Percentiles rank a stretch among this genome's conserved stretches.
These are phyloP conservation scores for Pampusana beccarii DNA, from an alignment of 2,113 vertebrate species.

Conservation along the genomic window DNA sequence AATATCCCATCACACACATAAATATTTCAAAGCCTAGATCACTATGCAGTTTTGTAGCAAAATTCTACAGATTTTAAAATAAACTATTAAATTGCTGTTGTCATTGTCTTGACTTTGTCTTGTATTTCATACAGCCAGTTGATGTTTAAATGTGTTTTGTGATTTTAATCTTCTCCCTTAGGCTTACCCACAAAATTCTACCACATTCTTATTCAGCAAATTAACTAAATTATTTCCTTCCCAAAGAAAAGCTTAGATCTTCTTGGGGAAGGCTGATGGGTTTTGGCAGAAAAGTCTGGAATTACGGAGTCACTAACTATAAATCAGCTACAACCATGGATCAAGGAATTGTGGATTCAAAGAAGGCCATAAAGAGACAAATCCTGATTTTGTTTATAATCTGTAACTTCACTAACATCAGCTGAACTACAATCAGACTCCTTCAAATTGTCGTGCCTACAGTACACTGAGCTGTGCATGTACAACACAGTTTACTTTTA, in stretches of 20 bases:
- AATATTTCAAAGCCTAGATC: neutral
- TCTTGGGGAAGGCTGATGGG: conserved; percentile 15
- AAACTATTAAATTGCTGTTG: conserved; percentile 21
- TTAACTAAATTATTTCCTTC: conserved; percentile 67
- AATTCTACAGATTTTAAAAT: neutral
- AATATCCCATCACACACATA: neutral
- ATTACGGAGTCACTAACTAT: conserved; percentile 48
- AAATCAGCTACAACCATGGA: conserved; percentile 15
- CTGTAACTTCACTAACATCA: neutral
- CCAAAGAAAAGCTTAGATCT: conserved; percentile 55
- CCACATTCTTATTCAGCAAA: conserved; percentile 63
- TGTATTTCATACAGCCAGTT: conserved; percentile 19
- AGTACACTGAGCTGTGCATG: neutral
- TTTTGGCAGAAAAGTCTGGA: conserved; percentile 55
- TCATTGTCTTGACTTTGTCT: conserved; percentile 44
- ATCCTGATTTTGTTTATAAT: neutral
- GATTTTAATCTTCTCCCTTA: conserved; percentile 60
- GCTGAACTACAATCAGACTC: neutral
- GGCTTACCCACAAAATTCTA: conserved; percentile 63
- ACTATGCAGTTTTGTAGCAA: neutral
- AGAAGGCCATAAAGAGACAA: neutral
- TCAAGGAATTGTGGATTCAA: neutral
- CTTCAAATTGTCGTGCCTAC: neutral
- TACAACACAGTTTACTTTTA: neutral
- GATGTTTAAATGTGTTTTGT: conserved; percentile 39